These are phyloP conservation scores for Autographa pulchrina DNA, from an alignment of 2,888 invertebrate species.

Conservation along the genomic window DNA sequence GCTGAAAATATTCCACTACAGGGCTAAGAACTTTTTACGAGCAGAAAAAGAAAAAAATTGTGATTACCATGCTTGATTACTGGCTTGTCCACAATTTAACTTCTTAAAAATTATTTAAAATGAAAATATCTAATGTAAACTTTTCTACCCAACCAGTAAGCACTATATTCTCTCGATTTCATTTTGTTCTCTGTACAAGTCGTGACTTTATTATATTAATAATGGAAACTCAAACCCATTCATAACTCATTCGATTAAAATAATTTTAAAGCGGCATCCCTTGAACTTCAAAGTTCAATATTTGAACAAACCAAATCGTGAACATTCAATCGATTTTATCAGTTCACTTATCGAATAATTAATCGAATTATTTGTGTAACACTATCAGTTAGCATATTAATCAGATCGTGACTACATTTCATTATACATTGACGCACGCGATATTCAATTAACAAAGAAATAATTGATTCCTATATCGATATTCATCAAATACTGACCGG, in stretches of 20 bases:
- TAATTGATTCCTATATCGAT: conserved; percentile 17
- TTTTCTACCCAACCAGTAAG: too few relatives aligned
- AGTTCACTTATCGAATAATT: conserved; percentile 16
- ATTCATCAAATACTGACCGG: not conserved
- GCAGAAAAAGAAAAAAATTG: too few relatives aligned
- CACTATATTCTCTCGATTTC: too few relatives aligned
- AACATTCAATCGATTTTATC: not conserved
- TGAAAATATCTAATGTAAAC: too few relatives aligned
- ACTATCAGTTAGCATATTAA: conserved; percentile 12
- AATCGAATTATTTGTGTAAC: conserved; percentile 13
- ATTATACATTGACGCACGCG: conserved; percentile 18
- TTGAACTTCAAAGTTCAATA: not conserved
- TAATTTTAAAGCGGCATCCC: not conserved
- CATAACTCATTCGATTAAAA: too few relatives aligned
- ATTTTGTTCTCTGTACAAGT: too few relatives aligned
- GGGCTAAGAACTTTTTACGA: too few relatives aligned
- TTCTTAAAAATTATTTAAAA: too few relatives aligned
- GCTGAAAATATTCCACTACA: too few relatives aligned
- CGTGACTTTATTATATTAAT: too few relatives aligned
- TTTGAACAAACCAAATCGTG: not conserved
- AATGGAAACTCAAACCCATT: not conserved
- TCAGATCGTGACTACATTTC: conserved; percentile 40
- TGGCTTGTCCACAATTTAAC: too few relatives aligned
- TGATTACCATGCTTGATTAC: too few relatives aligned
- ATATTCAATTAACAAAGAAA: conserved; percentile 28